phyloP scores from a whole-genome alignment of 2,797 vertebrate species.

The Lates japonicus region DNA sequence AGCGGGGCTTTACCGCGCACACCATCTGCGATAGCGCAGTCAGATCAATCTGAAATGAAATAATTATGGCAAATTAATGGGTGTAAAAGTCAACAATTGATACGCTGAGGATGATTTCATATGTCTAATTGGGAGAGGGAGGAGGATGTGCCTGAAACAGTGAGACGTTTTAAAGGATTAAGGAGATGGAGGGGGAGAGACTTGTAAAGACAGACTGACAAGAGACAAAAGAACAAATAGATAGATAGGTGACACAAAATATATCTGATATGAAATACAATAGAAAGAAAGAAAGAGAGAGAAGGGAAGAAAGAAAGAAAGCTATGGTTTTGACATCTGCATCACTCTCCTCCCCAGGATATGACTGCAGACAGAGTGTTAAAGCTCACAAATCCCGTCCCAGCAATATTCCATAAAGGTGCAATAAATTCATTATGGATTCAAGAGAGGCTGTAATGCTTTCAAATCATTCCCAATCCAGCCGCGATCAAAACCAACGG shows the following conservation, averaged over 20 bases:
- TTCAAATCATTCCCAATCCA: constrained; percentile 66
- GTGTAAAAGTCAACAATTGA: constrained; percentile 83
- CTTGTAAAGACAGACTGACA: constrained; percentile 15
- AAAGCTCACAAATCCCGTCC: constrained; percentile 68
- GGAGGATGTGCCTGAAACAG: constrained; percentile 49
- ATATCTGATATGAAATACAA: constrained; percentile 4
- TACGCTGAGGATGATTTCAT: constrained; percentile 73
- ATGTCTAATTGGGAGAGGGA: constrained; percentile 76
- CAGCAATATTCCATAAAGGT: constrained; percentile 65
- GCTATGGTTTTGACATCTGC: constrained; percentile 18
- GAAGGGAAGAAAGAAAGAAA: not conserved
- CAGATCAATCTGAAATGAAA: constrained; percentile 84
- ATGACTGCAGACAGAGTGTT: constrained; percentile 60
- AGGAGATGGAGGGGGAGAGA: constrained; percentile 21
- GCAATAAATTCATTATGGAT: constrained; percentile 73
- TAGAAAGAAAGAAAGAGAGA: not conserved
- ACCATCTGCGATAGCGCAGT: constrained; percentile 75
- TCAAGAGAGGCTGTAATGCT: constrained; percentile 59
- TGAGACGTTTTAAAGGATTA: constrained; percentile 50
- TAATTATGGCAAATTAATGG: constrained; percentile 84
- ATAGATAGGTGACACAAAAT: not conserved
- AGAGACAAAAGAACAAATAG: constrained; percentile 30
- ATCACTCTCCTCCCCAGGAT: constrained; percentile 28
- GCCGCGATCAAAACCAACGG: constrained; percentile 74
- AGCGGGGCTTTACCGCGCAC: constrained; percentile 50